Base-by-base conservation (phyloP, 2,797 vertebrate genomes). In the Leucoraja ocellata region DNA sequence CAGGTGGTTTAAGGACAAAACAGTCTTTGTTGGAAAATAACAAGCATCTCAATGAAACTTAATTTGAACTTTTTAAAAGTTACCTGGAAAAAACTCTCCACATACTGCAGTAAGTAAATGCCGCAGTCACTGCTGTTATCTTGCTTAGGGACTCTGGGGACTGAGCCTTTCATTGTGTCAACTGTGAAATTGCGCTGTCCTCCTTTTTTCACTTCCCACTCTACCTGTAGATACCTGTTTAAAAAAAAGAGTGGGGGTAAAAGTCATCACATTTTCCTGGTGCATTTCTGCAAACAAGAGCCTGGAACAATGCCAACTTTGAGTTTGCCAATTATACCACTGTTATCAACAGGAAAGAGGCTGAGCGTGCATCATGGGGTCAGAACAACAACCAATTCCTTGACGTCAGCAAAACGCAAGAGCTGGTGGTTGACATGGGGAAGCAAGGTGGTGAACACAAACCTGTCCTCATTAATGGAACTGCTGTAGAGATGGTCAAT, bases 71-170 rank as follows among this genome's bases (percentile, higher is more conserved):
- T 39, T 46, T n/a, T 14, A 14, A 39, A 93, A 21, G 28, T 94
- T 96, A 99, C 99, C 98, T 98, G 96, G 83, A 99, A 96, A 95
- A 99, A 99, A 94, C 97, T 98, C 95, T 99, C 98, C 1, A 97
- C 98, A 78, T 99, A 99, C 2, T 99, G 99, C 90, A 99, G 95
- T 94, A 99, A 96, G 94, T 99, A 99, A 16, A 99, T 96, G 65
- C 99, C 99, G 94, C 99, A 99, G 95, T 99, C 99, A 91, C 98
- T 99, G 96, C 97, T 98, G 95, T 99, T 99, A 95, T 99, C 97
- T 95, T 99, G 99, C 93, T 99, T 98, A 93, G 98, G 99, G 94
- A 99, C 98, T 94, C 96, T 96, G 93, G 98, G 98, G 94, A 97
- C 97, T 0, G 97, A 94, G 84, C 96, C 96, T 91, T 96, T 95